Conservation (phyloP, 2,113 vertebrate genomes). For the Rhagologus leucostigma region DNA sequence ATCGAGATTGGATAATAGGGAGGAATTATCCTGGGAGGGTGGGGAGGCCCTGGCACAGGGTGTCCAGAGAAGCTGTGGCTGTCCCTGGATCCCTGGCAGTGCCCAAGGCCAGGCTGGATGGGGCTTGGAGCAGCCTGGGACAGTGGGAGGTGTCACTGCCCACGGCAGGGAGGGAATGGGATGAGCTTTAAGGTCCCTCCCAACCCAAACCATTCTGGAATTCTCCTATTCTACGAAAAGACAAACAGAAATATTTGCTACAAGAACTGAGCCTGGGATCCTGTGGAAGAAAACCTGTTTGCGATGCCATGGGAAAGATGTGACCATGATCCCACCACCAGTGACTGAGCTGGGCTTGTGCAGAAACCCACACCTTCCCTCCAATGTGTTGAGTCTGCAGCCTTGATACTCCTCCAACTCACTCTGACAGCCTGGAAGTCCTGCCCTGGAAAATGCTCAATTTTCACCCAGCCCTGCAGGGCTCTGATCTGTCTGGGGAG, state of each 20-base stretch:
- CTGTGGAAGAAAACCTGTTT: neutral
- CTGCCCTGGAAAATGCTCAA: neutral
- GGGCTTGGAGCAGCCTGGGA: neutral
- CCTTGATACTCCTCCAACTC: neutral
- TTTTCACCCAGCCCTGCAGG: neutral
- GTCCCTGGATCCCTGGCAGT: neutral
- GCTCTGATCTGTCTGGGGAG: neutral
- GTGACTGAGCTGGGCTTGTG: neutral
- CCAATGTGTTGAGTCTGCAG: fast-evolving
- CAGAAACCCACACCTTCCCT: neutral
- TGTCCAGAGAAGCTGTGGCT: neutral
- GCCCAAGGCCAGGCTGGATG: neutral
- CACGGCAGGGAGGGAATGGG: neutral
- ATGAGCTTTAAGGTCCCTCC: fast-evolving
- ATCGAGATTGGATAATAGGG: neutral
- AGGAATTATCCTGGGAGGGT: neutral
- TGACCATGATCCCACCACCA: fast-evolving
- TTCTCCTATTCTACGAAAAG: neutral
- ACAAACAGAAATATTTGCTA: neutral
- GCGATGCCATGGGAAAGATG: fast-evolving
- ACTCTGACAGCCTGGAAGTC: neutral
- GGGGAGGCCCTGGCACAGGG: neutral
- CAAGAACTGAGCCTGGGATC: neutral
- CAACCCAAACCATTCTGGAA: neutral
- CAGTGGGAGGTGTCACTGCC: neutral